These are phyloP conservation scores for Ctenochaetus hawaiiensis DNA, from an alignment of 2,797 vertebrate species.

Conservation along the genomic window DNA sequence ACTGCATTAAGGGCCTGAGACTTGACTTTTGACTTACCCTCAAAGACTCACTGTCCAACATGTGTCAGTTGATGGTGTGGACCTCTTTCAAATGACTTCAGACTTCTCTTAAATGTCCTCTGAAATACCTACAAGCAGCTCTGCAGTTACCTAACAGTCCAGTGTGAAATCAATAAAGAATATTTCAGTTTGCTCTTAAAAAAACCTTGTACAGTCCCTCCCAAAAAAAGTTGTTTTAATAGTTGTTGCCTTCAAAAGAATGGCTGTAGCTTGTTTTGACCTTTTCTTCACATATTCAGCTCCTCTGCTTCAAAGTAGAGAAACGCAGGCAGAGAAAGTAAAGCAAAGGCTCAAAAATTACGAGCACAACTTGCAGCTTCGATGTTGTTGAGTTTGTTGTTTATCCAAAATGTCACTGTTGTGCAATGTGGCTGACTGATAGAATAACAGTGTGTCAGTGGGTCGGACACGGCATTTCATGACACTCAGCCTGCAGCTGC, in stretches of 20 bases:
- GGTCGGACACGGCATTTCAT: not conserved
- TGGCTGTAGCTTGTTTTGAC: conserved; percentile 12
- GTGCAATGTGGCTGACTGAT: conserved; percentile 2
- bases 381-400: not conserved
- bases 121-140: conserved; percentile 2
- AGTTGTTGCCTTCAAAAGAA: conserved; percentile 25
- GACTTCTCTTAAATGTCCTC: not conserved
- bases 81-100: conserved; percentile 12
- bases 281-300: conserved; percentile 17
- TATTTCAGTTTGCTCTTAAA: conserved; percentile 31
- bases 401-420: not conserved
- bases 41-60: not conserved
- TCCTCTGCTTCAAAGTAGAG: not conserved
- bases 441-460: not conserved
- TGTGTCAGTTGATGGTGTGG: conserved; percentile 2
- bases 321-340: not conserved
- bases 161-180: conserved; percentile 56
- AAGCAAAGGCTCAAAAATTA: not conserved
- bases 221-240: conserved; percentile 31
- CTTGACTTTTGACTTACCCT: conserved; percentile 8
- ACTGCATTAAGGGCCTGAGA: not conserved
- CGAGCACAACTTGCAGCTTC: not conserved
- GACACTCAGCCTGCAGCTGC: conserved; percentile 1
- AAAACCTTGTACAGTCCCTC: conserved; percentile 2
- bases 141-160: not conserved